Percentiles rank a stretch among this genome's conserved stretches.
These are phyloP conservation scores for Toxotes chatareus DNA, from an alignment of 2,113 vertebrate genomes.

Conservation along the genomic window DNA sequence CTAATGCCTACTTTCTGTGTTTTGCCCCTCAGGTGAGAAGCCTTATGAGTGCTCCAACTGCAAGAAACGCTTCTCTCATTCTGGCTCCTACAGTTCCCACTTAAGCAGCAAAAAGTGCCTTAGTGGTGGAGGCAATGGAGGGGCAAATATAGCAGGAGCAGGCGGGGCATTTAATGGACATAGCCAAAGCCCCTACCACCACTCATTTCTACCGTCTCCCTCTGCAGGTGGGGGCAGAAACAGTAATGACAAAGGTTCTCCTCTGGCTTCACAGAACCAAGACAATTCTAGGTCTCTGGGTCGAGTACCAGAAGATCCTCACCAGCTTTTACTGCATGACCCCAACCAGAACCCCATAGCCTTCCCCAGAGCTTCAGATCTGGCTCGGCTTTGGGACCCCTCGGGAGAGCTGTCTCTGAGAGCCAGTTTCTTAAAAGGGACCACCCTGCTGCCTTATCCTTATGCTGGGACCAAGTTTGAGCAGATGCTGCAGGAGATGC, in stretches of 20 bases:
- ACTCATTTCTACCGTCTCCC: conserved; percentile 78
- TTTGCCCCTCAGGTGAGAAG: conserved; percentile 83
- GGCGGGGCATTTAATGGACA: conserved; percentile 73
- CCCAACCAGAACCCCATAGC: conserved; percentile 47
- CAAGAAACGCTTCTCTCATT: conserved; percentile 89
- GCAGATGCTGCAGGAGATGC: conserved; percentile 83
- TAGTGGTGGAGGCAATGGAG: conserved; percentile 66
- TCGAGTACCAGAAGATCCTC: conserved; percentile 51
- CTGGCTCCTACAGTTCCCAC: conserved; percentile 89
- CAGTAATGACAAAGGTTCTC: conserved; percentile 68
- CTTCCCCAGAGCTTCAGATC: conserved; percentile 49
- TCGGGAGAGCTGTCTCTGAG: conserved; percentile 67
- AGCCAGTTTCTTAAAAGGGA: conserved; percentile 75
- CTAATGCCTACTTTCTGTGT: conserved; percentile 21
- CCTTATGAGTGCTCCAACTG: conserved; percentile 88
- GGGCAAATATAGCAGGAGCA: conserved; percentile 50
- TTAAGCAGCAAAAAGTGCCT: conserved; percentile 89
- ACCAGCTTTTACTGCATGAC: conserved; percentile 60
- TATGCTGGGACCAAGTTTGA: conserved; percentile 81
- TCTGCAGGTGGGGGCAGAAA: conserved; percentile 69
- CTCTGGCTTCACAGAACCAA: conserved; percentile 55
- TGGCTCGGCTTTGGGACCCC: conserved; percentile 76
- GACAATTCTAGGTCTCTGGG: conserved; percentile 42
- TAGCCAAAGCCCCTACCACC: conserved; percentile 68
- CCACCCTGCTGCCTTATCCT: conserved; percentile 78